These are phyloP conservation scores for Zingel zingel DNA, from an alignment of 2,113 vertebrate species.

Conservation along the genomic window DNA sequence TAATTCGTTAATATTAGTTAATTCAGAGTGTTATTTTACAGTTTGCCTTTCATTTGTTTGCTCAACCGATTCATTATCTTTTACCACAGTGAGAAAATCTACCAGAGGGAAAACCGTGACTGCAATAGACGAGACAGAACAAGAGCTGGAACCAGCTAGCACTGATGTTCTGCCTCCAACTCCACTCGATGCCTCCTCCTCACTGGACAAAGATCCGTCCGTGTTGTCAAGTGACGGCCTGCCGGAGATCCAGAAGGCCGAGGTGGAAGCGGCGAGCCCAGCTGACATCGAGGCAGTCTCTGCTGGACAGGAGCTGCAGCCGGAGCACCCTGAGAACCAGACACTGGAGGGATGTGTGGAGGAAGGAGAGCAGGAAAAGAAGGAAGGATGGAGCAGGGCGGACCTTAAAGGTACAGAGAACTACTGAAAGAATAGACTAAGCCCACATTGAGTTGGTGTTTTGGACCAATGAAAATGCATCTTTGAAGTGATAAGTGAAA, in stretches of 20 bases:
- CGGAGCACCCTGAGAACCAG: not conserved
- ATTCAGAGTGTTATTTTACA: not conserved
- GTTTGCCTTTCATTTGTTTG: not conserved
- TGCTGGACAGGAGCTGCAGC: not conserved
- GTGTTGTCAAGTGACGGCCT: not conserved
- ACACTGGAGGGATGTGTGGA: not conserved
- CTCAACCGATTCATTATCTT: not conserved
- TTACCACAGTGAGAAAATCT: slow-evolving; percentile 47
- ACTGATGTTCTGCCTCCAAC: not conserved
- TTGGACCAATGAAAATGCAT: too few species aligned
- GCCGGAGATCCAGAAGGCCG: not conserved
- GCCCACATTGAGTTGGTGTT: too few species aligned
- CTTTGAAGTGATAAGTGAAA: too few species aligned
- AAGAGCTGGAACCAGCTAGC: not conserved
- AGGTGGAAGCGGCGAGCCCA: not conserved
- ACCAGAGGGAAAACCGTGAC: slow-evolving; percentile 25
- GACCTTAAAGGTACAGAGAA: slow-evolving; percentile 41
- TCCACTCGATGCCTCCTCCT: not conserved
- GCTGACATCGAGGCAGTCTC: not conserved
- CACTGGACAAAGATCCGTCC: not conserved
- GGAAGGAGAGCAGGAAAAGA: not conserved
- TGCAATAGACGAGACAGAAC: not conserved
- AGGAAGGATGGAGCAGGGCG: not conserved
- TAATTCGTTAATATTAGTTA: too few species aligned
- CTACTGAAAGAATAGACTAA: not conserved